phyloP scores from a whole-genome alignment of 1,140 invertebrate genomes.

The Sycobia sp. region DNA sequence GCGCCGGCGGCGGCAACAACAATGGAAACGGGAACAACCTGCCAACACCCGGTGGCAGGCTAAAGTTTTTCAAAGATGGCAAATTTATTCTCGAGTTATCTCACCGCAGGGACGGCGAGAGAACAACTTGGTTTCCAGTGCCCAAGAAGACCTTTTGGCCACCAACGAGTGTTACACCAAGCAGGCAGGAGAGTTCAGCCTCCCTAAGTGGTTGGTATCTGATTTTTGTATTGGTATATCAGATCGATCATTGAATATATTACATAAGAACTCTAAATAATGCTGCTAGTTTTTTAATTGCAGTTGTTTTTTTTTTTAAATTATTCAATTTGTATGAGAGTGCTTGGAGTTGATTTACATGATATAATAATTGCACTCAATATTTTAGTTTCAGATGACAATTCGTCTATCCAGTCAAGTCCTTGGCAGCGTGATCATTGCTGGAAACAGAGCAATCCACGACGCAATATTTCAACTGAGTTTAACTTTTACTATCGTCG shows the following conservation, averaged over 20 bases:
- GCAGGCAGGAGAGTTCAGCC: slow-evolving; percentile 68
- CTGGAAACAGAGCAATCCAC: slow-evolving; percentile 81
- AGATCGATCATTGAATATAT: no score
- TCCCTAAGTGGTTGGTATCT: slow-evolving; percentile 70
- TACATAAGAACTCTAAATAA: no score
- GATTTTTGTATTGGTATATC: no score
- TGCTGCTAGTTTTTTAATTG: no score
- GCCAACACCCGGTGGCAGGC: slow-evolving; percentile 61
- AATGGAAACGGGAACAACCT: slow-evolving; percentile 40
- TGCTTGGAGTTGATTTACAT: no score
- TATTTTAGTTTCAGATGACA: slow-evolving; percentile 68
- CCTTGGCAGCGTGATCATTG: slow-evolving; percentile 86
- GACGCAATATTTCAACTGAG: slow-evolving; percentile 73
- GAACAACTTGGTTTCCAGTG: slow-evolving; percentile 83
- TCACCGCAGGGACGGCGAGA: slow-evolving; percentile 78
- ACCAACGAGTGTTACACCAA: slow-evolving; percentile 68
- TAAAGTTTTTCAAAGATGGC: slow-evolving; percentile 76
- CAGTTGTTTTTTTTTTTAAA: no score
- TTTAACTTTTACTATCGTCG: slow-evolving; percentile 75
- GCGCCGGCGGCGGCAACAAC: background rate
- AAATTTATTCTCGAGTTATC: slow-evolving; percentile 87
- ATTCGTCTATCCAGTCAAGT: slow-evolving; percentile 85
- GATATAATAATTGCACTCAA: no score
- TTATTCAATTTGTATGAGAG: no score
- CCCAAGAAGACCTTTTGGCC: slow-evolving; percentile 86